Evolutionary conservation across 2,888 invertebrate species (phyloP), one percentile per base, ranked within the genome.

Genomic region (Agrochola litura): DNA sequence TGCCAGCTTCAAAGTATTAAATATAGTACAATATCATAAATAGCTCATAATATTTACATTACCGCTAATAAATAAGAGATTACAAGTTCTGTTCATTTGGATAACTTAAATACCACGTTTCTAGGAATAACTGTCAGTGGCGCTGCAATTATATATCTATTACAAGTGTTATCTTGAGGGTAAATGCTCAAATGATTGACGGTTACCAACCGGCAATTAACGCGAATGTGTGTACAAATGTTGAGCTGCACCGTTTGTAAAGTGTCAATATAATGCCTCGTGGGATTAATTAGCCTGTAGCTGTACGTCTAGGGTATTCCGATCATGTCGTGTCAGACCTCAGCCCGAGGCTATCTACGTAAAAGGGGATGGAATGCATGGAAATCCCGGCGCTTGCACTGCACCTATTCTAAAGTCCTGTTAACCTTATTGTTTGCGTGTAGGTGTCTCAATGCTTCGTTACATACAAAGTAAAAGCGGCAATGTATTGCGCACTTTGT

Each of bases 301-400:
- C 68, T 56, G 10, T 58, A 67, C 61, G 61, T 82, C 73, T 77
- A 43, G 66, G 69, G 60, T 84, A 86, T 86, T 87, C 81, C 66
- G 58, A 81, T 75, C 88, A 71, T 73, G 86, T 77, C 54, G 87
- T 84, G 88, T 84, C 88, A 87, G 86, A 88, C 87, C 84, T 87
- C 82, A 82, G 70, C 82, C 70, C 76, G 74, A 58, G 76, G 78
- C 88, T 89, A 83, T 88, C 87, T 86, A 88, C 89, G 76, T 88
- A 90, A 90, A 92, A 82, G 88, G 86, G 74, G 79, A 86, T 82
- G 87, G 90, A 88, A 91, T 91, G 89, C 84, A 68, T 19, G 81
- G 86, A 86, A 87, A 87, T 88, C 86, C 88, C 82, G 67, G 79
- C 76, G 30, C 76, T 73, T 65, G 75, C 72, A 64, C 46, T 67